Conservation (phyloP, 1,140 invertebrate genomes). For the Eumaeus atala region DNA sequence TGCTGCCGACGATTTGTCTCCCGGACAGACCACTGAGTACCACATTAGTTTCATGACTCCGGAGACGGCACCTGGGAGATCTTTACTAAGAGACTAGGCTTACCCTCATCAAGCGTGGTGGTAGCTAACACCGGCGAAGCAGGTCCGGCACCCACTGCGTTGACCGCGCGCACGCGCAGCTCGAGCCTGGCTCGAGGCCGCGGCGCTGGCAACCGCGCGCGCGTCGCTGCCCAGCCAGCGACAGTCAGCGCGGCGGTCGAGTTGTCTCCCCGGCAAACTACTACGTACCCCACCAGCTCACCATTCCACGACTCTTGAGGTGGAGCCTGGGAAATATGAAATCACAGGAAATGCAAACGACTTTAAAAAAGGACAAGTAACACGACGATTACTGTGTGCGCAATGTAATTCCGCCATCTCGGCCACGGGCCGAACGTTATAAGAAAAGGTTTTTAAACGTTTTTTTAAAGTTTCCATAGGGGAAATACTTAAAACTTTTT, state of each 20-base stretch:
- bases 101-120: constrained; percentile 90
- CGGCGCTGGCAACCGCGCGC: constrained; percentile 70
- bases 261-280: constrained; percentile 76
- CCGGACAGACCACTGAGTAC: too few relatives aligned
- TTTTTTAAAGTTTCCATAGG: too few relatives aligned
- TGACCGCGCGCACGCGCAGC: constrained; percentile 88
- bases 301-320: constrained; percentile 87
- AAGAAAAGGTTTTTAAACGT: too few relatives aligned
- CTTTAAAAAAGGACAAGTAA: too few relatives aligned
- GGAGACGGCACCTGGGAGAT: too few relatives aligned
- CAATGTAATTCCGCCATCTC: too few relatives aligned
- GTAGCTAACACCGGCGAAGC: constrained; percentile 82
- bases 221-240: constrained; percentile 78
- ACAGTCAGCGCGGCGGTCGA: constrained; percentile 67
- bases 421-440: too few relatives aligned
- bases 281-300: constrained; percentile 86
- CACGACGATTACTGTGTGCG: too few relatives aligned
- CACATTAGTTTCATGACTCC: too few relatives aligned
- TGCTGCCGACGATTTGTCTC: too few relatives aligned
- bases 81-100: constrained; percentile 14
- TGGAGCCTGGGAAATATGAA: constrained; percentile 71
- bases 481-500: too few relatives aligned
- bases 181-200: constrained; percentile 87
- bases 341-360: too few relatives aligned
- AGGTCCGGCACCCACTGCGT: constrained; percentile 88